Evolutionary conservation across 2,888 invertebrate species (phyloP).

Genomic region (Drosophila suboccidentalis): DNA sequence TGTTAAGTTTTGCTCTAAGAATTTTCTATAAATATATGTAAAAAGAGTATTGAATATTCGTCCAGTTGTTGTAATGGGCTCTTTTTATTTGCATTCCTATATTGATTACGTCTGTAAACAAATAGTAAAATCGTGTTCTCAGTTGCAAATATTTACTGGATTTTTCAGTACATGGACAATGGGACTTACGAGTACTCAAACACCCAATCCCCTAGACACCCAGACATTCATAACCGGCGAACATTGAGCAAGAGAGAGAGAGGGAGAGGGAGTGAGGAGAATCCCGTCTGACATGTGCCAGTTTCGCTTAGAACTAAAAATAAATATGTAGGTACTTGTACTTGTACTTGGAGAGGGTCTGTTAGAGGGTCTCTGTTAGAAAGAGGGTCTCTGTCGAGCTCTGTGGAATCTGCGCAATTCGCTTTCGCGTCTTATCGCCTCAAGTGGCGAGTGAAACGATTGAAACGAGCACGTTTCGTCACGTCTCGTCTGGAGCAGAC

Average conservation of each 20-base stretch:
- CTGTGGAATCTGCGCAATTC: conserved; percentile 43
- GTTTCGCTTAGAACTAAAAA: conserved; percentile 2
- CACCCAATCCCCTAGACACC: conserved; percentile 3
- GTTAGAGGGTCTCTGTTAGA: conserved; percentile 7
- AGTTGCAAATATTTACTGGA: conserved; percentile 72
- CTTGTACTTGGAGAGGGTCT: conserved; percentile 1
- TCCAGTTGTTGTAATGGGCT: background rate
- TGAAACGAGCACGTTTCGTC: conserved; percentile 68
- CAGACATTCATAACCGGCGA: background rate
- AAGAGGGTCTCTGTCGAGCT: background rate
- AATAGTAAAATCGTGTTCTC: conserved; percentile 76
- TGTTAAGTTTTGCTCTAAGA: background rate
- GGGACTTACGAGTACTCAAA: conserved; percentile 24
- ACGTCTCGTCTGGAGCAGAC: conserved; percentile 65
- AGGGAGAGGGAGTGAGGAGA: background rate
- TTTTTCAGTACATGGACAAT: conserved; percentile 47
- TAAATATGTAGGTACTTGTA: background rate
- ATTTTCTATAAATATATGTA: background rate
- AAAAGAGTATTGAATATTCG: conserved; percentile 1
- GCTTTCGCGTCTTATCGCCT: conserved; percentile 54
- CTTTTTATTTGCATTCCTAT: conserved; percentile 42
- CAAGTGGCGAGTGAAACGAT: conserved; percentile 37
- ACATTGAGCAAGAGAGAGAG: conserved; percentile 12
- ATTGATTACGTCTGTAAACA: conserved; percentile 77
- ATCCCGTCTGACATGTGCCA: conserved; percentile 22